phyloP scores from a whole-genome alignment of 2,888 invertebrate species.

The Thecophora atra region DNA sequence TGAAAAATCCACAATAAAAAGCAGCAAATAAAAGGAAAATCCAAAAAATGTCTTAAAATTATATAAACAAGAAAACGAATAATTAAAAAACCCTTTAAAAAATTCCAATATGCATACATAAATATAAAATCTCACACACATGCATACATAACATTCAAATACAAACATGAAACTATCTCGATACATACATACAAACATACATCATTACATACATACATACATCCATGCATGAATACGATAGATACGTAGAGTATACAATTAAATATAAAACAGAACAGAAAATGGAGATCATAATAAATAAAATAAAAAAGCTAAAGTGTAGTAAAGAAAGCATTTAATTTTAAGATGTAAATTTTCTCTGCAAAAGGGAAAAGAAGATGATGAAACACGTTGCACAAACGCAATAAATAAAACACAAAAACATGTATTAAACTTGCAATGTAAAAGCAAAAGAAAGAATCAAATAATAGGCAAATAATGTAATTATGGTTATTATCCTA shows the following conservation, averaged over 20 bases:
- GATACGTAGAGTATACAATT: neutral
- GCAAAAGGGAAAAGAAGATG: conserved; percentile 49
- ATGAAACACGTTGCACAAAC: conserved; percentile 46
- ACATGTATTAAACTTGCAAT: neutral
- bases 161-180: neutral
- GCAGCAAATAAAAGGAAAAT: conserved; percentile 12
- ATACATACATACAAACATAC: neutral
- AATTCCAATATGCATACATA: conserved; percentile 36
- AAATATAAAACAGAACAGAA: neutral
- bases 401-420: conserved; percentile 7
- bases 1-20: conserved; percentile 2
- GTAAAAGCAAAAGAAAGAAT: neutral
- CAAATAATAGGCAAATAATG: conserved; percentile 15
- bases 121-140: conserved; percentile 28
- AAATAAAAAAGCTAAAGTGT: neutral
- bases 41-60: neutral
- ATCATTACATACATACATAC: conserved; percentile 7
- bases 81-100: conserved; percentile 34
- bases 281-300: conserved; percentile 13
- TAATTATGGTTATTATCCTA: conserved; percentile 8
- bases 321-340: neutral
- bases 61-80: conserved; percentile 45
- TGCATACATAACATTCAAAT: conserved; percentile 18
- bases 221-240: conserved; percentile 24
- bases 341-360: conserved; percentile 24